Evolutionary conservation across 2,113 vertebrate species (phyloP).

Genomic region (Heterocephalus glaber): DNA sequence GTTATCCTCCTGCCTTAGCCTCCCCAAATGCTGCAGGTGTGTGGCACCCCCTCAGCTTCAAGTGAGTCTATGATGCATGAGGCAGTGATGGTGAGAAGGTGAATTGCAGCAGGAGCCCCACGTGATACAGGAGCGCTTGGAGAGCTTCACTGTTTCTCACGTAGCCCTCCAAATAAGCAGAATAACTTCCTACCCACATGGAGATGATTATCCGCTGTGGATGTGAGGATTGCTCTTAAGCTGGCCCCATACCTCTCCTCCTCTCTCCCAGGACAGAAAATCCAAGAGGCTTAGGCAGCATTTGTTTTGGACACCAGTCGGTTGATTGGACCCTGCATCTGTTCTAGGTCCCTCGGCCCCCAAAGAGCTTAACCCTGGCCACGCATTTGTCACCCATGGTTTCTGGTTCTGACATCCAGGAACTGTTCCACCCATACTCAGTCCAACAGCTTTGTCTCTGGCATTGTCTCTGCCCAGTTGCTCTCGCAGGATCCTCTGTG

Average conservation of each 20-base stretch:
- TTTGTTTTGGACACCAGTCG: rapidly evolving
- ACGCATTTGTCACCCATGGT: neutral
- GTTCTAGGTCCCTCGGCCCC: neutral
- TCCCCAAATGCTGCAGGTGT: neutral
- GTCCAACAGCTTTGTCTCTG: neutral
- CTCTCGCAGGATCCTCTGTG: neutral
- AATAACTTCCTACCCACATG: neutral
- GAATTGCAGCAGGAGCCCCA: rapidly evolving
- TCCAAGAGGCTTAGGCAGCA: neutral
- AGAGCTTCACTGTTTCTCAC: neutral
- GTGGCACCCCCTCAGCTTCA: neutral
- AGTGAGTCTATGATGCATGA: rapidly evolving
- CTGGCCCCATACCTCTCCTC: neutral
- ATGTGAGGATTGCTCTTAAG: rapidly evolving
- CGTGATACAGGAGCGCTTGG: rapidly evolving
- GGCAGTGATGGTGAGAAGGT: neutral
- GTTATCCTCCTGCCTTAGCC: neutral
- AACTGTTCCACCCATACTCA: rapidly evolving
- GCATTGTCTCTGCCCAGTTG: neutral
- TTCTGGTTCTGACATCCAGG: neutral
- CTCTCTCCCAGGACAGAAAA: neutral
- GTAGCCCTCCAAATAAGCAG: neutral
- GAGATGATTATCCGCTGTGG: neutral
- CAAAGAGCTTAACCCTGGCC: neutral
- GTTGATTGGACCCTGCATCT: neutral